These are phyloP conservation scores for Dolichotis patagonum DNA, from an alignment of 2,113 vertebrate species.

Conservation along the genomic window DNA sequence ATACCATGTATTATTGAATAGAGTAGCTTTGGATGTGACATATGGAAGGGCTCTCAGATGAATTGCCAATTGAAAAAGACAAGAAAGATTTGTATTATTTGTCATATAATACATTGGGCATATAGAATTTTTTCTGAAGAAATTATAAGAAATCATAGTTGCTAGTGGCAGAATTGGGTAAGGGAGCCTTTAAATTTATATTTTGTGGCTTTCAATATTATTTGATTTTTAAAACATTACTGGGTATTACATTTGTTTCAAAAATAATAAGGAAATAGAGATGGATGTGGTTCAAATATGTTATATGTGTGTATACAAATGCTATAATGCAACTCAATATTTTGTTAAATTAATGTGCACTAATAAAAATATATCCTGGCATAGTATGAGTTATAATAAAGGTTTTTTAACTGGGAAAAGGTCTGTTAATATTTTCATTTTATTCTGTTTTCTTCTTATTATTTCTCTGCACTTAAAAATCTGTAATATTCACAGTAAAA, in stretches of 20 bases:
- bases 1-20: not conserved
- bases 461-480: not conserved
- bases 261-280: not conserved
- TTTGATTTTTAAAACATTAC: not conserved
- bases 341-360: not conserved
- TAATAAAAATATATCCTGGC: not conserved
- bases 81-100: not conserved
- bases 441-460: not conserved
- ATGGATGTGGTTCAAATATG: not conserved
- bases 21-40: not conserved
- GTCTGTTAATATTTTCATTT: not conserved
- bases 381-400: not conserved
- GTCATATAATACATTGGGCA: not conserved
- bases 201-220: not conserved
- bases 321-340: not conserved
- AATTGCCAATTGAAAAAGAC: slow-evolving; percentile 10
- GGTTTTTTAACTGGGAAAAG: not conserved
- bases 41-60: not conserved
- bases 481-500: not conserved
- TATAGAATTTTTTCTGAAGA: not conserved
- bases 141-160: not conserved
- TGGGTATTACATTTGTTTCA: not conserved
- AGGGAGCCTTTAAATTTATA: not conserved
- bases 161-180: not conserved
- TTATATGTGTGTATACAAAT: not conserved